Evolutionary conservation across 2,888 invertebrate genomes (phyloP).

Genomic region (Nebria brevicollis): DNA sequence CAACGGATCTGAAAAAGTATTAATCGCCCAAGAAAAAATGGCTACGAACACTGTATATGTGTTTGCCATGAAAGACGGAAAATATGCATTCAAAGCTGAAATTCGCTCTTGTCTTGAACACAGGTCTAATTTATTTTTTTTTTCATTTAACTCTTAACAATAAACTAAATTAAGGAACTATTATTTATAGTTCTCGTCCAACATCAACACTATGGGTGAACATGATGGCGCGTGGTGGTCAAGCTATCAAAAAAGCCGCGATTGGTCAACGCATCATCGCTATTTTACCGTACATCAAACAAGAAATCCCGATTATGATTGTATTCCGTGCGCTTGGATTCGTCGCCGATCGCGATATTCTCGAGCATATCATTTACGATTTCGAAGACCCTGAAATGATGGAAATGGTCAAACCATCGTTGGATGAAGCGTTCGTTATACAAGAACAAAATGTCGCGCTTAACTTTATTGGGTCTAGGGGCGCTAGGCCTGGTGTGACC

Average conservation of each 20-base stretch:
- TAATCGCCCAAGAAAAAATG: conserved; percentile 99
- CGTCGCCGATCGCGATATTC: conserved; percentile 98
- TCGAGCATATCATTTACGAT: conserved; percentile 99
- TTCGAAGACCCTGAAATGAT: conserved; percentile 99
- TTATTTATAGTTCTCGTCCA: conserved; percentile 82
- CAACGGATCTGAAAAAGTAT: conserved; percentile 97
- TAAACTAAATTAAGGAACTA: background rate
- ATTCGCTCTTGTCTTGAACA: conserved; percentile 95
- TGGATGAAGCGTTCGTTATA: conserved; percentile 99
- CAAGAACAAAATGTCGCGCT: conserved; percentile 99
- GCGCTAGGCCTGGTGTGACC: conserved; percentile 97
- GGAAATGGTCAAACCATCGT: conserved; percentile 99
- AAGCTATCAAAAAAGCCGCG: conserved; percentile 97
- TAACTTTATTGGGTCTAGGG: conserved; percentile 98
- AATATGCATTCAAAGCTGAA: conserved; percentile 98
- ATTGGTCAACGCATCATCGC: conserved; percentile 99
- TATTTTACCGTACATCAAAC: conserved; percentile 97
- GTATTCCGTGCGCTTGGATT: conserved; percentile 99
- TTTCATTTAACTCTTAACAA: background rate
- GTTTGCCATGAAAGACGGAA: conserved; percentile 99
- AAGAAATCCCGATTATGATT: conserved; percentile 99
- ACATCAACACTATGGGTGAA: conserved; percentile 99
- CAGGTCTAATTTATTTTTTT: conserved; percentile 45
- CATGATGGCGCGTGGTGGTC: conserved; percentile 99
- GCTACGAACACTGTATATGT: conserved; percentile 99